Evolutionary conservation across 2,888 invertebrate species (phyloP).

Genomic region (Petrolisthes cinctipes): DNA sequence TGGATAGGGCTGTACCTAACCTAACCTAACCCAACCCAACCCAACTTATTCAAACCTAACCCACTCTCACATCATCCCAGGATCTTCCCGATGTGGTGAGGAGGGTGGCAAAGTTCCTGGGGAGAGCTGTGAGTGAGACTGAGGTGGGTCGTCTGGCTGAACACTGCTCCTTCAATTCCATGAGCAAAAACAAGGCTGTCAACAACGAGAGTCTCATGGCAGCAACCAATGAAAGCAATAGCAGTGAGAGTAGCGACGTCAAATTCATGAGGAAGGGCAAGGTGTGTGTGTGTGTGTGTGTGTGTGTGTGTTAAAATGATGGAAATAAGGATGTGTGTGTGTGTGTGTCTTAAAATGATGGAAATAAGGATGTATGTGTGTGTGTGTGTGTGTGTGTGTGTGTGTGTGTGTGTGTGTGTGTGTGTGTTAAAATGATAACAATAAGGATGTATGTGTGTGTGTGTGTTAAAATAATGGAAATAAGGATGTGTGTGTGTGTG

Average conservation of each 20-base stretch:
- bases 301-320: too few species aligned
- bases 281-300: slow-evolving; percentile 17
- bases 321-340: too few species aligned
- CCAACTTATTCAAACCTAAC: neutral
- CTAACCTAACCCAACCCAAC: too few species aligned
- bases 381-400: too few species aligned
- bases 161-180: slow-evolving; percentile 83
- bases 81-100: slow-evolving; percentile 79
- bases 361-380: too few species aligned
- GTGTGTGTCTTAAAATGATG: too few species aligned
- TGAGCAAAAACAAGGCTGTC: slow-evolving; percentile 84
- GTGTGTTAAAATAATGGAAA: too few species aligned
- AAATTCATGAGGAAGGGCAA: slow-evolving; percentile 64
- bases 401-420: too few species aligned
- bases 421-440: too few species aligned
- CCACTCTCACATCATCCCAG: slow-evolving; percentile 68
- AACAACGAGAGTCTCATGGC: slow-evolving; percentile 71
- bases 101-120: slow-evolving; percentile 81
- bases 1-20: too few species aligned
- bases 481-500: too few species aligned
- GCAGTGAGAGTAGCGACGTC: neutral
- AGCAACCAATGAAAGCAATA: neutral
- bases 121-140: slow-evolving; percentile 77
- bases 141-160: slow-evolving; percentile 79
- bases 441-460: too few species aligned